Evolutionary conservation across 2,888 invertebrate species (phyloP), one percentile per base, ranked within the genome.

Genomic region (Polymixis flavicincta): DNA sequence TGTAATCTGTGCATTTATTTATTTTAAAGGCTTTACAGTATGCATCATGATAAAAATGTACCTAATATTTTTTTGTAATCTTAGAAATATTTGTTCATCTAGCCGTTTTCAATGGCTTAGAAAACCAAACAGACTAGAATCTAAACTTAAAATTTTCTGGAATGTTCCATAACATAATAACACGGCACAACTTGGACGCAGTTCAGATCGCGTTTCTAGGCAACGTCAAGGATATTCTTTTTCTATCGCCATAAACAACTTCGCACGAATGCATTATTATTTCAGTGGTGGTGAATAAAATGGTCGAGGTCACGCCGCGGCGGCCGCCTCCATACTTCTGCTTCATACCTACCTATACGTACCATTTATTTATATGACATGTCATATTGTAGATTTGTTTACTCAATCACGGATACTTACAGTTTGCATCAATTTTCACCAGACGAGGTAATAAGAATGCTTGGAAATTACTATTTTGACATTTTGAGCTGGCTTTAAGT

Each of bases 211-310:
- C 75, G 65, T 87, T 84, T 78, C 82, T 78, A 73, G 77, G 60
- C 76, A 82, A 67, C 85, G 76, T 80, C 87, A 85, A 84, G 87
- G 87, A 87, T 87, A 76, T 85, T 86, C 85, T 86, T 87, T 87
- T 85, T 79, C 80, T 75, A 87, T 73, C 76, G 69, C 75, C 82
- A 82, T 87, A 85, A 86, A 87, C 82, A 85, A 84, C 59, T 80
- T 85, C 76, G 74, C 82, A 69, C 76, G 83, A 82, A 84, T 84
- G 86, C 84, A 87, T 81, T 87, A 87, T 86, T 86, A 87, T 86
- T 87, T 86, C 81, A 83, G 87, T 78, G 75, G 80, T 80, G 80
- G 80, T 69, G 69, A 84, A 84, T 81, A 81, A 87, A 84, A 78
- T 75, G 70, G 55, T n/a, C 81, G 84, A 86, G 87, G 86, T 25